A percentile compares a stretch with the other conserved stretches of the same genome.
Conservation (phyloP, 2,888 invertebrate genomes). For the Drosophila quinaria region DNA sequence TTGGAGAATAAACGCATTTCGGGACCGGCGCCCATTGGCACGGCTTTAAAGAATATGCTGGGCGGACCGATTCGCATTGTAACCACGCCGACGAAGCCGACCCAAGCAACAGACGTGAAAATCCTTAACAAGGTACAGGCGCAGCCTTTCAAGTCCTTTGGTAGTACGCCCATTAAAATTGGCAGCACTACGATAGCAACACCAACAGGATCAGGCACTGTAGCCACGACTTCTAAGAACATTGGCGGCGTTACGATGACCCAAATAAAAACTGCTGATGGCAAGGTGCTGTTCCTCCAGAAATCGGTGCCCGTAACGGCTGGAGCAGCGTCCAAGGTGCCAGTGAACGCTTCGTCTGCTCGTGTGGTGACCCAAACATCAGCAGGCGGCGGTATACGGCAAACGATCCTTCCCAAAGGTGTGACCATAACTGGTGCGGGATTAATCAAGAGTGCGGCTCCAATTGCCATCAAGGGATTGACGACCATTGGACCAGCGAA, state of each 20-base stretch:
- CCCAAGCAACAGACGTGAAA: slow-evolving; percentile 56
- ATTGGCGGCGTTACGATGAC: slow-evolving; percentile 59
- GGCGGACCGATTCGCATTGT: slow-evolving; percentile 37
- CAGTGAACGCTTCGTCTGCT: slow-evolving; percentile 10
- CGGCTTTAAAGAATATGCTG: slow-evolving; percentile 48
- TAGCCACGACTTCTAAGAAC: slow-evolving; percentile 50
- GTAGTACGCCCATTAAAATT: slow-evolving; percentile 45
- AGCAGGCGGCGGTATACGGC: slow-evolving; percentile 46
- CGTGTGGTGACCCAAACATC: slow-evolving; percentile 12
- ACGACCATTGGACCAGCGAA: slow-evolving; percentile 29
- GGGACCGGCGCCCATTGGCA: slow-evolving; percentile 37
- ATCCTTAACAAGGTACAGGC: slow-evolving; percentile 59
- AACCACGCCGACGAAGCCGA: slow-evolving; percentile 37
- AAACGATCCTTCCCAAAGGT: slow-evolving; percentile 63
- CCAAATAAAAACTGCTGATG: slow-evolving; percentile 83
- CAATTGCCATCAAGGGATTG: slow-evolving; percentile 51
- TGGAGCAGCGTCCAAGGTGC: slow-evolving; percentile 12
- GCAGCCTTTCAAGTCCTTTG: slow-evolving; percentile 45
- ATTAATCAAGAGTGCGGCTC: slow-evolving; percentile 48
- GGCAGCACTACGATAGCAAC: slow-evolving; percentile 70
- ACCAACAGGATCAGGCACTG: slow-evolving; percentile 8
- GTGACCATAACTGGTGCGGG: slow-evolving; percentile 47
- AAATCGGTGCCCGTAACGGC: slow-evolving; percentile 56
- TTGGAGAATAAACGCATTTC: slow-evolving; percentile 66
- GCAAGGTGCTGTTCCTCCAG: slow-evolving; percentile 86